These are phyloP conservation scores for Drosophila micromelanica DNA, from an alignment of 1,140 invertebrate genomes.

Conservation along the genomic window DNA sequence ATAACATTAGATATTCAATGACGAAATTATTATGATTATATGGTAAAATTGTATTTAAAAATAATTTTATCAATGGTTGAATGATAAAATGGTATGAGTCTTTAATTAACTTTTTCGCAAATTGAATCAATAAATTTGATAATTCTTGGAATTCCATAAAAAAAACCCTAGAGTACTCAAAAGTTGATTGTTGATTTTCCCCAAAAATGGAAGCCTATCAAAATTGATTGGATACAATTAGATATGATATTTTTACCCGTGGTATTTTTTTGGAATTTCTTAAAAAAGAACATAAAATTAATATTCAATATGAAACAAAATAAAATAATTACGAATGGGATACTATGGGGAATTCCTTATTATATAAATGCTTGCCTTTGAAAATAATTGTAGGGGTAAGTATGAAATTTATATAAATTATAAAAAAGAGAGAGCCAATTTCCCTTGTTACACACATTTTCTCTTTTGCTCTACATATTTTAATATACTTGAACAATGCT, in stretches of 20 bases:
- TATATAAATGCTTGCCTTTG: too few relatives aligned
- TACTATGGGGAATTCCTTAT: too few relatives aligned
- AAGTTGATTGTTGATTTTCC: conserved; percentile 10
- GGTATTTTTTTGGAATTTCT: background rate
- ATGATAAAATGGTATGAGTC: background rate
- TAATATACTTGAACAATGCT: background rate
- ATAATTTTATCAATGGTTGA: conserved; percentile 1
- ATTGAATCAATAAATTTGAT: conserved; percentile 15
- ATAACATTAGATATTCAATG: conserved; percentile 16
- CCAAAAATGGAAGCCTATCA: conserved; percentile 31
- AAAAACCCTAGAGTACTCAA: background rate
- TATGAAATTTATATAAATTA: too few relatives aligned
- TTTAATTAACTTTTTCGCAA: conserved; percentile 1
- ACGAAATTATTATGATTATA: conserved; percentile 10
- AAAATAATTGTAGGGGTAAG: too few relatives aligned
- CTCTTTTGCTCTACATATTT: background rate
- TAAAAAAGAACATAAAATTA: background rate
- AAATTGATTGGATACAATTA: background rate
- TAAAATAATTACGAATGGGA: too few relatives aligned
- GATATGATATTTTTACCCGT: too few relatives aligned
- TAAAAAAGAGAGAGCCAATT: too few relatives aligned
- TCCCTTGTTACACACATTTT: too few relatives aligned
- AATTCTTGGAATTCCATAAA: background rate
- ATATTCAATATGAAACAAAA: background rate
- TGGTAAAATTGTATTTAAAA: background rate